Base-by-base conservation (phyloP, 2,113 vertebrate species). In the Antechinus stuartii region DNA sequence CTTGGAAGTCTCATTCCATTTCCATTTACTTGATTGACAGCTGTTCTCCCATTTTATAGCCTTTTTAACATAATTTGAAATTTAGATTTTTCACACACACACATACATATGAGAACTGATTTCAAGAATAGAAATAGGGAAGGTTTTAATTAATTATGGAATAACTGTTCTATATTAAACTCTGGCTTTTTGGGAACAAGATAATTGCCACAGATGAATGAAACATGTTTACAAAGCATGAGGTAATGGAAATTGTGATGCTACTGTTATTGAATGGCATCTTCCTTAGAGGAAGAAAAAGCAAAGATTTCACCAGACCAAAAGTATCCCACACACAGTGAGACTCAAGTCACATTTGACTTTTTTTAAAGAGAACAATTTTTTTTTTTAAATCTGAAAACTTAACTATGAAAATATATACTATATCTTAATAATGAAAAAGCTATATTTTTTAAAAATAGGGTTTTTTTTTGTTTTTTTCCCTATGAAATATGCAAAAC, bases 141-240 rank as follows among this genome's bases (percentile, higher is more conserved):
- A 84, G 23, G 92, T 97, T 97, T 95, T 94, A 96, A 94, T 96
- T 98, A 97, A 92, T 95, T 1, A 26, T 91, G 25, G 96, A 56
- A 94, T 95, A 95, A 93, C 97, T 98, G 97, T 95, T 97, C 94
- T 95, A 76, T 97, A 98, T 98, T 98, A 98, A 98, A 98, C 97
- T 49, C 91, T 97, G 96, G 92, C 96, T 93, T 96, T 94, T 95
- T 96, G 93, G 8, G 49, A 94, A 94, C 91, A 92, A 52, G 84
- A 91, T 95, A 97, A 96, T 97, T 98, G 95, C 94, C 95, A 68
- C 96, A 97, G 97, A 98, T 96, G 97, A 98, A 98, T 95, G 97
- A 97, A 98, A 96, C 57, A 93, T 95, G 90, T 97, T 98, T 96
- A 94, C 95, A 95, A 96, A 97, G 46, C 61, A 94, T 98, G 97